Evolutionary conservation across 2,888 invertebrate genomes (phyloP), one percentile per base, ranked within the genome.

Genomic region (Corythucha ciliata): DNA sequence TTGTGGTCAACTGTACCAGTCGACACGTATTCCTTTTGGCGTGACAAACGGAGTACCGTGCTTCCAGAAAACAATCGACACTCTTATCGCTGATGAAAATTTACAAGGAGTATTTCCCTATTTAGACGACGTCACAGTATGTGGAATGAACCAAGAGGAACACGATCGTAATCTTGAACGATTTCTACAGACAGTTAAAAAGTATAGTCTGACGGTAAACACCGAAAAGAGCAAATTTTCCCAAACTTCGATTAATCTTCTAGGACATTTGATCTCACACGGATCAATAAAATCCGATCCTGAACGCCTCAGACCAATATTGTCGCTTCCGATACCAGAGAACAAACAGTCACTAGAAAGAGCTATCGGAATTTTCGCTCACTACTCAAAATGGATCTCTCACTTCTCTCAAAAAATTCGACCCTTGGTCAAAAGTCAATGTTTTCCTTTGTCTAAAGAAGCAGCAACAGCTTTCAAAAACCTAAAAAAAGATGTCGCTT

Each of bases 61-160:
- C 16, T 45, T 37, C 21, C 39, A 48, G 27, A 25, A 36, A 16
- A 21, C 37, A 2, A 44, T 36, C 14, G 36, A 45, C 27, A 10
- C 18, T 14, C 25, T 51, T 1, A 53, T 55, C 24, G 3, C 10
- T 21, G 7, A 8, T 24, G 49, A 55, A 44, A 14, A 52, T 2
- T 39, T 49, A 2, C 22, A n/a, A 14, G 41, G 33, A 18, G 25
- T 32, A 1, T 53, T 22, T 18, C 29, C 41, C 8, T 53, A 47
- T 21, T 26, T 53, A 14, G 47, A 56, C 39, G 53, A 45, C 14
- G 18, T 56, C 7, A 41, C 40, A 10, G 37, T 56, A 2, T 53
- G 39, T n/a, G 24, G 44, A 7, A 8, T 14, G 16, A 20, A 18
- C 8, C 22, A 45, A 21, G 14, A n/a, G 12, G 45, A 51, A 12